Percentiles rank a stretch among this genome's conserved stretches.
phyloP scores from a whole-genome alignment of 2,888 invertebrate genomes.

The Tinea semifulvella region DNA sequence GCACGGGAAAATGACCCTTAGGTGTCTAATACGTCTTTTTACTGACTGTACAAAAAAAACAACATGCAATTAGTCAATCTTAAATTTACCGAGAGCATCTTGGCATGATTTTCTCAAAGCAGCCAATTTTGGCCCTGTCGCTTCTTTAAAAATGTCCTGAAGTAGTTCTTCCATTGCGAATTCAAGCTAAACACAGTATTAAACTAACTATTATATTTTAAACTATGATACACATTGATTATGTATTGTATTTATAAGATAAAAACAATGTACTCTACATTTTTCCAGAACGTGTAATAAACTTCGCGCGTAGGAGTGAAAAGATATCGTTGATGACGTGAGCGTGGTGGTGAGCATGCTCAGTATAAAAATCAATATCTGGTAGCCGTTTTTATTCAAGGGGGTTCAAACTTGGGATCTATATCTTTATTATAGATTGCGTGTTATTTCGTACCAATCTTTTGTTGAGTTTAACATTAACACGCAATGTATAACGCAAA shows the following conservation, averaged over 20 bases:
- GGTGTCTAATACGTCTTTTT: no score
- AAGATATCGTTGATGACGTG: not conserved
- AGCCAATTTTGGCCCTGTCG: conserved; percentile 79
- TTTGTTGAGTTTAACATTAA: no score
- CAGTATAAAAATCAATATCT: conserved; percentile 51
- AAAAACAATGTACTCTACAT: not conserved
- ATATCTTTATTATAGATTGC: no score
- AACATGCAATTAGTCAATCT: no score
- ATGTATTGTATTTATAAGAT: not conserved
- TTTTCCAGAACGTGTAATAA: not conserved
- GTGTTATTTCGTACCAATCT: no score
- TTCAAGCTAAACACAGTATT: conserved; percentile 12
- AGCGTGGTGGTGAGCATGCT: conserved; percentile 39
- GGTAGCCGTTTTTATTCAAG: no score
- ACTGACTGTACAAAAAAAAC: no score
- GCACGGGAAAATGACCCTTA: no score
- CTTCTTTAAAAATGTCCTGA: conserved; percentile 85
- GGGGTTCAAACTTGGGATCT: no score
- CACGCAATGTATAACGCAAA: no score
- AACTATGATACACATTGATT: conserved; percentile 15
- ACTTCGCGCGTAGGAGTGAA: not conserved
- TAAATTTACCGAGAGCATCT: conserved; percentile 85
- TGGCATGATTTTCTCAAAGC: conserved; percentile 83
- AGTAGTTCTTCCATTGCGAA: conserved; percentile 85
- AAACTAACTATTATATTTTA: conserved; percentile 10